A percentile compares a stretch with the other conserved stretches of the same genome.
phyloP scores from a whole-genome alignment of 2,113 vertebrate genomes.

The Daubentonia madagascariensis region DNA sequence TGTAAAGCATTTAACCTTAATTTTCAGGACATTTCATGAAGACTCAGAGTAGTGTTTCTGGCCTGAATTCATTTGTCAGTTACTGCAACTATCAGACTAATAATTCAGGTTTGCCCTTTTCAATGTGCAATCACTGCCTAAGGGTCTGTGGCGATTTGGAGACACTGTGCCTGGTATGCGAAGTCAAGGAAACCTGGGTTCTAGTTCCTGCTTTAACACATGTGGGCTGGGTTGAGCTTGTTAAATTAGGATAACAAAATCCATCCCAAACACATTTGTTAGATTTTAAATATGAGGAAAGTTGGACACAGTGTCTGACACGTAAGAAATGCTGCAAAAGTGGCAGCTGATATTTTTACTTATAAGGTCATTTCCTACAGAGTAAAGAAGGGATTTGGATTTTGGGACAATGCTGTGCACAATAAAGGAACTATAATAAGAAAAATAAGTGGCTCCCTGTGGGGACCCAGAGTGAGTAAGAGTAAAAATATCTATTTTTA shows the following conservation, averaged over 20 bases:
- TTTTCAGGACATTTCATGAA: background rate
- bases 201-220: background rate
- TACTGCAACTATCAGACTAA: background rate
- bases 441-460: background rate
- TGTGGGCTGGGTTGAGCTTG: background rate
- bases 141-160: background rate
- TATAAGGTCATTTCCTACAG: background rate
- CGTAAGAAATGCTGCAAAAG: background rate
- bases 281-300: background rate
- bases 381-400: background rate
- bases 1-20: background rate
- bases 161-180: background rate
- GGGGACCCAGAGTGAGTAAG: background rate
- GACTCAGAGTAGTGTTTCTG: background rate
- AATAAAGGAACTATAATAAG: background rate
- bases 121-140: background rate
- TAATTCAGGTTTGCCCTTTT: background rate
- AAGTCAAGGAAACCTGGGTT: background rate
- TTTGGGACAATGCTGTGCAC: background rate
- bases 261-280: background rate
- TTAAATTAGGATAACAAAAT: background rate
- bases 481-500: background rate
- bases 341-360: background rate
- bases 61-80: background rate
- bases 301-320: background rate